Conservation (phyloP, 2,113 vertebrate genomes). For the Neogobius melanostomus region DNA sequence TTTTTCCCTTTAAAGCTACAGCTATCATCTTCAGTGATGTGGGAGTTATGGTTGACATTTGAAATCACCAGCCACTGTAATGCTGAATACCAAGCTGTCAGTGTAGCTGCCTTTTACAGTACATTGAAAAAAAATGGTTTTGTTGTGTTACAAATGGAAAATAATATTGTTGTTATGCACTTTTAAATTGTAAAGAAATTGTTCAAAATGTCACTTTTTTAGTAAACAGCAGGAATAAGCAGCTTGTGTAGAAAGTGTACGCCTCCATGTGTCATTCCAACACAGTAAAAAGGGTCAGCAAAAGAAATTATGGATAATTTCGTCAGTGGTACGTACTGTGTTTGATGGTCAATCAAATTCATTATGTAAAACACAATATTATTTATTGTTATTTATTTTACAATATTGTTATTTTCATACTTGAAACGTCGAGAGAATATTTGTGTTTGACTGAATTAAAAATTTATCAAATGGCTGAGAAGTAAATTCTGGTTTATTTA, state of each 20-base stretch:
- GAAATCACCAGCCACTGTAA: conserved; percentile 7
- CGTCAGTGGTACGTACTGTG: conserved; percentile 20
- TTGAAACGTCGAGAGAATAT: conserved; percentile 52
- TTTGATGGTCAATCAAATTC: conserved; percentile 24
- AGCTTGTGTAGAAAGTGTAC: not conserved
- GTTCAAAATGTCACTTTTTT: not conserved
- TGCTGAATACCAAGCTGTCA: not conserved
- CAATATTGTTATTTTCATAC: conserved; percentile 62
- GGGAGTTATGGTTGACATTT: conserved; percentile 28
- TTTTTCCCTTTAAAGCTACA: conserved; percentile 1
- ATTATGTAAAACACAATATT: conserved; percentile 35
- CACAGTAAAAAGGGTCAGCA: conserved; percentile 3
- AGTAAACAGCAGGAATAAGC: conserved; percentile 14
- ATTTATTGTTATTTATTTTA: conserved; percentile 71
- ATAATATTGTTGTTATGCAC: not conserved
- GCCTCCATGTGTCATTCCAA: conserved; percentile 25
- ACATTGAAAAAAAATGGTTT: not conserved
- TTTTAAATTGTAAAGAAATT: conserved; percentile 17
- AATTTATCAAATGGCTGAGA: conserved; percentile 8
- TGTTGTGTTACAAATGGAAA: not conserved
- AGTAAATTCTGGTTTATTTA: conserved; percentile 37
- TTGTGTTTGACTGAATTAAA: conserved; percentile 51
- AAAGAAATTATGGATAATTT: conserved; percentile 1
- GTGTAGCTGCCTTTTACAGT: conserved; percentile 8
- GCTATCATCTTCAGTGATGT: conserved; percentile 10